Base-by-base conservation (phyloP, 2,797 vertebrate genomes). In the Anolis apletophallus region DNA sequence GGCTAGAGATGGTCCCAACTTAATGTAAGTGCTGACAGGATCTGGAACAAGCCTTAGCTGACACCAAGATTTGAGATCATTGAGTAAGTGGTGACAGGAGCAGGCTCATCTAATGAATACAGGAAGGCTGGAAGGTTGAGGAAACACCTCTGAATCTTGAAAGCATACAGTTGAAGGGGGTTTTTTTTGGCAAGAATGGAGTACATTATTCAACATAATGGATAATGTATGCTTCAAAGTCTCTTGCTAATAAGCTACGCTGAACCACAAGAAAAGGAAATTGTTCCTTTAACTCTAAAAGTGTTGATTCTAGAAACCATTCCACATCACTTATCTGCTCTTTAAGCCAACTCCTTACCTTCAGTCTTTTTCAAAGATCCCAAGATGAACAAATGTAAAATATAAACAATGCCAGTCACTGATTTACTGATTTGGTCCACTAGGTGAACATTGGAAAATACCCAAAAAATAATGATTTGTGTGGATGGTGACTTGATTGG, bases 131-230 rank as follows among this genome's bases (percentile, higher is more conserved):
- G 46, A 46, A 46, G 7, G 46, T 46, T 46, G 46, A 46, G 46
- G 46, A 46, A 46, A 46, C 46, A 46, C 46, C 46, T 40, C 23
- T 17, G 40, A 50, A 2, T 29, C 40, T 50, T 80, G 26, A 80
- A 68, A 80, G 23, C 13, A 19, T 40, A 16, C 9, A 16, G 36
- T 17, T 26, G 36, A 26, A 78, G 32, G 3, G 1, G 1, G 59
- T 71, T 13, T 0, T 1, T 64, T 74, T 13, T 0, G 0, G 0
- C 0, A 89, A 29, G 73, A 88, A 61, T 1, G 0, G 3, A 72
- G 34, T 64, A 64, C 61, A 64, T 64, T 64, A 29, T 26, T 64
- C 61, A 87, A 75, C 79, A 80, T 68, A 80, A 80, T 19, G 40
- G 16, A 80, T 68, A 40, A 67, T 34, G 23, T 50, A 11, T 61